A percentile compares a stretch with the other conserved stretches of the same genome.
Evolutionary conservation across 2,113 vertebrate species (phyloP).

Genomic region (Oreotragus oreotragus): DNA sequence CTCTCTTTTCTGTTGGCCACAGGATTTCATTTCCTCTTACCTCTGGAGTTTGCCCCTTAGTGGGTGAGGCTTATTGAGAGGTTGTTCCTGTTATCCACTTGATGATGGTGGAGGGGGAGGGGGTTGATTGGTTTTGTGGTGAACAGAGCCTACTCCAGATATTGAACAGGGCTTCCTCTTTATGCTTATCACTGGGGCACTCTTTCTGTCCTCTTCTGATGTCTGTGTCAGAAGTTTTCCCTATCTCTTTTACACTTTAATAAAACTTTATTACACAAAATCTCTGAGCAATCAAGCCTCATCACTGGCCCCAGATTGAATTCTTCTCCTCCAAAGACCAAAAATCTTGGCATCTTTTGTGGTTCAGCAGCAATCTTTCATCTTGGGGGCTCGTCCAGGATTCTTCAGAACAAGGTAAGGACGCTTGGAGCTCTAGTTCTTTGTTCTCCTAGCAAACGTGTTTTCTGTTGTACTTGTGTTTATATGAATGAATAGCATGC

Average conservation of each 20-base stretch:
- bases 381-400: accelerated
- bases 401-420: background rate
- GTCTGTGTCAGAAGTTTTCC: background rate
- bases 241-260: background rate
- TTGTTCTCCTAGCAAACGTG: background rate
- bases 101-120: background rate
- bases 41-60: background rate
- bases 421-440: background rate
- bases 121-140: background rate
- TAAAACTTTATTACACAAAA: background rate
- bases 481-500: background rate
- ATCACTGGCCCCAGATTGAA: background rate
- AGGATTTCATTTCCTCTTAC: background rate
- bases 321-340: background rate
- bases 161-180: background rate
- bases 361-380: background rate
- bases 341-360: background rate
- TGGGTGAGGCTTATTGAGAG: background rate
- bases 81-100: background rate
- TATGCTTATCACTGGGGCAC: background rate
- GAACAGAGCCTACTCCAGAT: background rate
- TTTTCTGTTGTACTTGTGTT: background rate
- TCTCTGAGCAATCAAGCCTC: background rate
- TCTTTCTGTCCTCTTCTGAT: background rate
- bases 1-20: background rate